Percentiles rank a stretch among this genome's conserved stretches.
phyloP scores from a whole-genome alignment of 2,113 vertebrate species.

The Microtus oregoni region DNA sequence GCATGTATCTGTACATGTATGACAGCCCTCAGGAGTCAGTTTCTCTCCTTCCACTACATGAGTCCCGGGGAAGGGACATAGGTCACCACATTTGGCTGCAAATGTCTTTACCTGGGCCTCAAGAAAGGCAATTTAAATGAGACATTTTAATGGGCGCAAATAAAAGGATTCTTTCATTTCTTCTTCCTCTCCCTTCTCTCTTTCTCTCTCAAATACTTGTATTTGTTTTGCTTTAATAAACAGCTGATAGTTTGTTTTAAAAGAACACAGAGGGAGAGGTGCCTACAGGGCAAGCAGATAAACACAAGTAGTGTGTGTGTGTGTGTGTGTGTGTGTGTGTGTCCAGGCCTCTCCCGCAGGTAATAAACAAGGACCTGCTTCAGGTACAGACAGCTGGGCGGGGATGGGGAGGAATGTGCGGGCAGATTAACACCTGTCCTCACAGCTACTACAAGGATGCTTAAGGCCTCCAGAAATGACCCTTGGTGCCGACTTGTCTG shows the following conservation, averaged over 20 bases:
- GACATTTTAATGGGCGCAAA: not conserved
- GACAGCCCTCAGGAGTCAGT: not conserved
- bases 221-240: not conserved
- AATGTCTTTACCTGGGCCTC: not conserved
- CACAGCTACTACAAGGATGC: slow-evolving; percentile 86
- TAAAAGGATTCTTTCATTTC: not conserved
- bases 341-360: slow-evolving; percentile 52
- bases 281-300: not conserved
- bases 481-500: slow-evolving; percentile 97
- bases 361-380: slow-evolving; percentile 89
- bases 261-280: slow-evolving; percentile 55
- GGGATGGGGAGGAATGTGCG: slow-evolving; percentile 88
- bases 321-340: not conserved
- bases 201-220: not conserved
- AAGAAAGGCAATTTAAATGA: not conserved
- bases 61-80: too few species aligned
- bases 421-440: slow-evolving; percentile 98
- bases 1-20: not conserved
- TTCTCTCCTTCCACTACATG: not conserved
- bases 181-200: not conserved
- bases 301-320: not conserved
- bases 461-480: slow-evolving; percentile 95
- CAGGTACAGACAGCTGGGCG: slow-evolving; percentile 89
- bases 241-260: slow-evolving; percentile 76
- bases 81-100: not conserved